Evolutionary conservation across 2,888 invertebrate species (phyloP).

Genomic region (Erannis defoliaria): DNA sequence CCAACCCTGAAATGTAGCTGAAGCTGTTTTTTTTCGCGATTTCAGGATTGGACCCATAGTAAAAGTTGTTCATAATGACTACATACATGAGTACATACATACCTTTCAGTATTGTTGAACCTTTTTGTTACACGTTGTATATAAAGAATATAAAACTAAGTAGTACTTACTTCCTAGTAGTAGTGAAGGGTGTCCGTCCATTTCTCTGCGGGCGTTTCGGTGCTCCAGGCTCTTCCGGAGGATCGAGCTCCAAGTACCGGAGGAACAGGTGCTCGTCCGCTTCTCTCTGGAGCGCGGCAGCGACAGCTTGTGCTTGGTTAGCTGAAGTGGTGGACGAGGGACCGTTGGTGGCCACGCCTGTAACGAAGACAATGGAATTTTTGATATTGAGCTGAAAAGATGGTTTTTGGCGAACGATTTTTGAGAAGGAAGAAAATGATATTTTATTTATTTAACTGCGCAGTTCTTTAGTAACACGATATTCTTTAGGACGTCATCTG

Average conservation of each 20-base stretch:
- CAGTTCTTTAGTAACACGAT: too few relatives aligned
- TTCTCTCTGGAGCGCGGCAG: conserved; percentile 88
- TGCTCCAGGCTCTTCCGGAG: conserved; percentile 88
- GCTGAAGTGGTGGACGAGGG: conserved; percentile 70
- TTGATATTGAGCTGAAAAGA: background rate
- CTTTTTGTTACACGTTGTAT: too few relatives aligned
- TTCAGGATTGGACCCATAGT: too few relatives aligned
- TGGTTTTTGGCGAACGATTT: too few relatives aligned
- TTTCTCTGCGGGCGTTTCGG: conserved; percentile 85
- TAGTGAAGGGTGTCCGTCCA: conserved; percentile 94
- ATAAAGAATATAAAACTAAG: background rate
- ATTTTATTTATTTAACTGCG: too few relatives aligned
- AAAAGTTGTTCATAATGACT: too few relatives aligned
- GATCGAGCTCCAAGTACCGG: conserved; percentile 93
- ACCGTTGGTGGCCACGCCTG: conserved; percentile 76
- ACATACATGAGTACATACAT: too few relatives aligned
- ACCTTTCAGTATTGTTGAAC: too few relatives aligned
- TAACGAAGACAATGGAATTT: conserved; percentile 23
- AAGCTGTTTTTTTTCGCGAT: too few relatives aligned
- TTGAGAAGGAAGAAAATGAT: background rate
- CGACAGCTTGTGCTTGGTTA: conserved; percentile 81
- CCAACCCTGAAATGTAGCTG: too few relatives aligned
- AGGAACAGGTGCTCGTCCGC: conserved; percentile 92
- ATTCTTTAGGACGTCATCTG: too few relatives aligned
- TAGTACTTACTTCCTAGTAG: conserved; percentile 87